Evolutionary conservation across 2,797 vertebrate genomes (phyloP), one percentile per base, ranked within the genome.

Genomic region (Phrynocephalus forsythii): DNA sequence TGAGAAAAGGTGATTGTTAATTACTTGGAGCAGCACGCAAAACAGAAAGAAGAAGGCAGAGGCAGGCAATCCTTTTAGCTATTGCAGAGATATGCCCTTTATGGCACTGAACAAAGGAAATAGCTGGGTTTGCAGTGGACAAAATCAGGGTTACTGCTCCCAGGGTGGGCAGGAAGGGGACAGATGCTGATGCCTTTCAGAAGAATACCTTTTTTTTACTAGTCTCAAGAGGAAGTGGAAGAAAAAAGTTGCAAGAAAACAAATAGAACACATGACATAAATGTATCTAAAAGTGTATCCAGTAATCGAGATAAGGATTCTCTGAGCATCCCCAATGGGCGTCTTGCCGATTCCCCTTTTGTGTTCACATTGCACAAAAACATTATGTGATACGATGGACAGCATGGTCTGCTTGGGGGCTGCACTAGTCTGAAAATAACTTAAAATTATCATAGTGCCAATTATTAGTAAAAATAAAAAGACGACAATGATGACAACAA

Each of bases 1-100:
- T 83, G 38, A 82, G 67, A 82, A 6, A 82, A 78, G n/a, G 52
- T 79, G 86, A 48, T 1, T 85, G 33, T 89, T 85, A 77, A 15
- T 84, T 24, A 20, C 69, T 79, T 60, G 0, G 1, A 2, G 1
- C 50, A 44, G 44, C 7, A 78, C 22, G 9, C 0, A 1, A 33
- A 9, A 8, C 26, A 22, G 84, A 33, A 26, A 44, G 3, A 73
- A 33, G 38, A 5, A 9, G 1, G 1, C 9, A 24, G 52, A 0
- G 4, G 56, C 3, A 79, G 28, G 72, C 63, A 44, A 30, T 26
- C 83, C 16, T 28, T 76, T 20, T 22, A 0, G 38, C 48, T 63
- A n/a, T 30, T 69, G n/a, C n/a, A 81, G 52, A 52, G n/a, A 86
- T 71, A n/a, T 88, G 33, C 33, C 87, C 52, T 16, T 68, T 38